Evolutionary conservation across 1,140 invertebrate genomes (phyloP).

Genomic region (Solenopsis fugax): DNA sequence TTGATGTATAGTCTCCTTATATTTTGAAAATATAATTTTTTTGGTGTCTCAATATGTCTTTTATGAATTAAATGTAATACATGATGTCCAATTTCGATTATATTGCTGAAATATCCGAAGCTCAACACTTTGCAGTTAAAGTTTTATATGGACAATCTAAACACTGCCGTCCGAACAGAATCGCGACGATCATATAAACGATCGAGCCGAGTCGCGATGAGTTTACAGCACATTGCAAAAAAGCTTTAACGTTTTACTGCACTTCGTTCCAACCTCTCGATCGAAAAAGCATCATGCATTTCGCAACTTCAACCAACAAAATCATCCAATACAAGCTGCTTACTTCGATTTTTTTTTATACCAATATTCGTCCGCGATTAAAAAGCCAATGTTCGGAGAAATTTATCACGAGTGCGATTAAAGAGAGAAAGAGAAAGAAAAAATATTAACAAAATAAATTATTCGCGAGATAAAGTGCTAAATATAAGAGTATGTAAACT

Average conservation of each 20-base stretch:
- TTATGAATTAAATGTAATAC: background rate
- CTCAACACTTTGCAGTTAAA: too few relatives aligned
- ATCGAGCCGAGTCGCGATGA: background rate
- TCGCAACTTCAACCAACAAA: slow-evolving; percentile 4
- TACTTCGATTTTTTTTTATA: slow-evolving; percentile 3
- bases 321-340: background rate
- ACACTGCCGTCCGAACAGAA: background rate
- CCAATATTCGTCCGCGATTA: background rate
- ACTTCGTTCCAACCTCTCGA: background rate
- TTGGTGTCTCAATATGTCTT: too few relatives aligned
- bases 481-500: background rate
- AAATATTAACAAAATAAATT: background rate
- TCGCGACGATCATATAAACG: background rate
- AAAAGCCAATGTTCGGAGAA: background rate
- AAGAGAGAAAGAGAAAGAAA: background rate
- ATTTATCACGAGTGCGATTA: slow-evolving; percentile 3
- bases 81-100: background rate
- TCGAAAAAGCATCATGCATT: background rate
- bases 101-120: background rate
- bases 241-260: background rate
- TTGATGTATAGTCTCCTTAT: too few relatives aligned
- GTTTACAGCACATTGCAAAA: background rate
- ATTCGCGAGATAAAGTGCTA: background rate
- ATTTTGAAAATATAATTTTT: too few relatives aligned
- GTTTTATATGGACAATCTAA: background rate